Conservation (phyloP, 2,888 invertebrate species). For the Leptinotarsa juncta region DNA sequence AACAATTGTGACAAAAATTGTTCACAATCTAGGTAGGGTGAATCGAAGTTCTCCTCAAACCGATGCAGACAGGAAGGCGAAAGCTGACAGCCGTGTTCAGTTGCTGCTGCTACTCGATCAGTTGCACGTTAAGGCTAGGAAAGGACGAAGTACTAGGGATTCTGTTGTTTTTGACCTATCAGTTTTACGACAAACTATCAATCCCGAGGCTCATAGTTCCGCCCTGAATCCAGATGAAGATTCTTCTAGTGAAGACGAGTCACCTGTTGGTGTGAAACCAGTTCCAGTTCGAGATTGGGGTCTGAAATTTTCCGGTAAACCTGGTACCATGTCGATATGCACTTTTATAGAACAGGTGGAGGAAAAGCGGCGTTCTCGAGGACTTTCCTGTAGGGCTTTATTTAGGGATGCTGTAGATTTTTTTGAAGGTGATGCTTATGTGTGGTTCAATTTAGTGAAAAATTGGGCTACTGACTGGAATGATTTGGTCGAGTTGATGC, state of each 20-base stretch:
- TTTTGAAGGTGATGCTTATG: conserved; percentile 3
- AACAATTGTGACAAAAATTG: not conserved
- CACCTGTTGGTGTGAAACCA: not conserved
- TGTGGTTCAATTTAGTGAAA: not conserved
- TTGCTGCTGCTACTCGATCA: too few species aligned
- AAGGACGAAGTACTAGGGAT: not conserved
- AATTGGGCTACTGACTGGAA: not conserved
- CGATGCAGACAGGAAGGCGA: not conserved
- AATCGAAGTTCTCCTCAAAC: not conserved
- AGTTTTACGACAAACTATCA: not conserved
- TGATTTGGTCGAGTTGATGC: not conserved
- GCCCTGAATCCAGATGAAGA: not conserved
- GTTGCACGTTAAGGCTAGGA: too few species aligned
- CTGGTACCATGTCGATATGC: not conserved
- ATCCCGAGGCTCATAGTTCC: not conserved
- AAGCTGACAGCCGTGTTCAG: too few species aligned
- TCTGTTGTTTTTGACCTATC: not conserved
- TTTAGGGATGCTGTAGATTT: not conserved
- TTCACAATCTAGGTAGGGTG: not conserved
- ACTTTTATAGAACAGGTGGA: conserved; percentile 1
- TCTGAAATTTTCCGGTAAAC: not conserved
- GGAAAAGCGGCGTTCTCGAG: not conserved
- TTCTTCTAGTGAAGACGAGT: not conserved
- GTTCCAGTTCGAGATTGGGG: not conserved
- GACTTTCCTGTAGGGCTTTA: not conserved